Base-by-base conservation (phyloP, 1,140 invertebrate genomes). In the Phymastichus coffea region DNA sequence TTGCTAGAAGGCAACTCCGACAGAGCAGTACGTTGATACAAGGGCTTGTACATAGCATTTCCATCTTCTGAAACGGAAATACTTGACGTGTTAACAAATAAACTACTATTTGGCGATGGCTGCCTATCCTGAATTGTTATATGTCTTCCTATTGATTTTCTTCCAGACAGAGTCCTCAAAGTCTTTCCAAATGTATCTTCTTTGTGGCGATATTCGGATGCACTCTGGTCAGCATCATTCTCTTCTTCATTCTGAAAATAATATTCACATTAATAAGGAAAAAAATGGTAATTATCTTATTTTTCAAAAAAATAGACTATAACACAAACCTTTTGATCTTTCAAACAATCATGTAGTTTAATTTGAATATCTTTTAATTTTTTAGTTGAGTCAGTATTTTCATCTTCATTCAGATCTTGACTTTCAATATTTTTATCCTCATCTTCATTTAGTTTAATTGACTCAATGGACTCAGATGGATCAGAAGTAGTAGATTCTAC, bases 341-440 rank as follows among this genome's bases (percentile, higher is more conserved):
- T 74, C 15, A 76, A 53, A 33, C 73, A 77, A 61, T 77, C 75
- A 37, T 73, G 75, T 14, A 76, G 51, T 51, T 70, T 75, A 17
- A 76, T 72, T 46, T 76, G 64, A 6, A 74, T 69, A 46, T 75
- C 72, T 58, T 74, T 76, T 17, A 77, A 41, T 66, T 66, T 72
- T 63, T 72, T 74, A 17, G 63, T 56, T 2, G 72, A 61, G 38
- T 76, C 67, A 40, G 74, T 75, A 15, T 69, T 70, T 23, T 63
- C 68, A 12, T 75, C 68, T 26, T 66, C 57, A 8, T 54, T 44
- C 3, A 37, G 0, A n/a, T 57, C 41, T 8, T 63, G 35, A 43
- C n/a, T 56, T 1, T 47, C 33, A 6, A 59, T 57, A 1, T 22
- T n/a, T 30, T 63, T 63, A n/a, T 52, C 58, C 23, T 68, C 60